phyloP scores from a whole-genome alignment of 2,888 invertebrate genomes.

The Melanostoma mellinum region DNA sequence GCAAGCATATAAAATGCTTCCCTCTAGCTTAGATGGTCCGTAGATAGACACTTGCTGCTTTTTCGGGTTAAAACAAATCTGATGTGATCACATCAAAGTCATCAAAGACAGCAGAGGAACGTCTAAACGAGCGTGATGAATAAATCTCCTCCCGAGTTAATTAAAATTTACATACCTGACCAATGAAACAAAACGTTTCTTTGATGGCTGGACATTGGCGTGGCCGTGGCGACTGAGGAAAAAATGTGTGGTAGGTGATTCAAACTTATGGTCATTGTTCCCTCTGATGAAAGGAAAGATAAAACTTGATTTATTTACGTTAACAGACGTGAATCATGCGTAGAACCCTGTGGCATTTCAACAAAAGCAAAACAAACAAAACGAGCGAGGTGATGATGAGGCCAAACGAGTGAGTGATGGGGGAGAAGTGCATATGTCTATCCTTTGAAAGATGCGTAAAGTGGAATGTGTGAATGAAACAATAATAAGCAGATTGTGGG shows the following conservation, averaged over 20 bases:
- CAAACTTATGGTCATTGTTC: constrained; percentile 13
- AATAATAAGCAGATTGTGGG: constrained; percentile 25
- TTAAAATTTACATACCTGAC: constrained; percentile 32
- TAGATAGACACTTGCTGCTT: too few relatives aligned
- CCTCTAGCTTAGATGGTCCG: neutral
- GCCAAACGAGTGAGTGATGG: too few relatives aligned
- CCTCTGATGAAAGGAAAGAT: neutral
- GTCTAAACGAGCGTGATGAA: too few relatives aligned
- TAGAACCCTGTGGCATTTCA: constrained; percentile 37
- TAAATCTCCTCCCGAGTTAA: neutral
- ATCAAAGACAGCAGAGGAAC: too few relatives aligned
- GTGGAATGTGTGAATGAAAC: neutral
- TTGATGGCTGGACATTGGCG: neutral
- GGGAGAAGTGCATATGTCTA: constrained; percentile 8
- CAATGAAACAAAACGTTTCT: neutral
- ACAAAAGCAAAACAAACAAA: constrained; percentile 42
- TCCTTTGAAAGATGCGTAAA: constrained; percentile 24
- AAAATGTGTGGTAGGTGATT: neutral
- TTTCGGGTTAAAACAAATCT: too few relatives aligned
- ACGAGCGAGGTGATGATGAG: constrained; percentile 39
- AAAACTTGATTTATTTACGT: constrained; percentile 32
- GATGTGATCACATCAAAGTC: too few relatives aligned
- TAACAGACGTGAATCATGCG: constrained; percentile 11
- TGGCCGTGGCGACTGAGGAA: neutral
- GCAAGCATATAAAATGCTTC: constrained; percentile 13